Base-by-base conservation (phyloP, 1,140 invertebrate genomes). In the Cataglyphis hispanica region DNA sequence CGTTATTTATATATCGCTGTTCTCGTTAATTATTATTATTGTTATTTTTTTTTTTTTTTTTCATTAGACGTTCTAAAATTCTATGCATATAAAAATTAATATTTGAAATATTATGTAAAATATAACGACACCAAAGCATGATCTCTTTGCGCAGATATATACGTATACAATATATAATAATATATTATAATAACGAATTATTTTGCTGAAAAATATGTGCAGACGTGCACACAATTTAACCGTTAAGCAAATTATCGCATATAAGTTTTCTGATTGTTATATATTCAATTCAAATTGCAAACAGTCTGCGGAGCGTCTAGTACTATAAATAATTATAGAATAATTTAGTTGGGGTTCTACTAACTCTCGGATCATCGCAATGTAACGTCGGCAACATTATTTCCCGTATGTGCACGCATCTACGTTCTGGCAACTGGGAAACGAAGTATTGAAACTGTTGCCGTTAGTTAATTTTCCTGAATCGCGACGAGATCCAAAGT, bases 381-480 rank as follows among this genome's bases (percentile, higher is more conserved):
- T 19, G 37, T 37, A 10, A 81, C 43, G 31, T 69, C 63, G 13
- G 40, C 31, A 77, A 53, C 64, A 53, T 53, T 80, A 78, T 67
- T 56, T 53, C 63, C 4, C 13, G 61, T 37, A 67, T 27, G 64
- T 40, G 64, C 31, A 40, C 50, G 63, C 69, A 84, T 34, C 11
- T 37, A 19, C 25, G 78, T 86, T 84, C n/a, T 50, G 46, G 46
- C 27, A 69, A 40, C 53, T 34, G 11, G 10, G 11, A n/a, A 22
- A 80, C 40, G 81, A 88, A 74, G 70, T 56, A 25, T 69, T 43
- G 86, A 75, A 84, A 75, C 87, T 75, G 70, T 77, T 46, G 34
- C 53, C 7, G 67, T 84, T 88, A 84, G 78, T 88, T 89, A 89
- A 84, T 89, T 88, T 76, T 72, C 40, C 27, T 60, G 83, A 88